Evolutionary conservation across 1,140 invertebrate species (phyloP), one percentile per base, ranked within the genome.

Genomic region (Ceratina japonica): DNA sequence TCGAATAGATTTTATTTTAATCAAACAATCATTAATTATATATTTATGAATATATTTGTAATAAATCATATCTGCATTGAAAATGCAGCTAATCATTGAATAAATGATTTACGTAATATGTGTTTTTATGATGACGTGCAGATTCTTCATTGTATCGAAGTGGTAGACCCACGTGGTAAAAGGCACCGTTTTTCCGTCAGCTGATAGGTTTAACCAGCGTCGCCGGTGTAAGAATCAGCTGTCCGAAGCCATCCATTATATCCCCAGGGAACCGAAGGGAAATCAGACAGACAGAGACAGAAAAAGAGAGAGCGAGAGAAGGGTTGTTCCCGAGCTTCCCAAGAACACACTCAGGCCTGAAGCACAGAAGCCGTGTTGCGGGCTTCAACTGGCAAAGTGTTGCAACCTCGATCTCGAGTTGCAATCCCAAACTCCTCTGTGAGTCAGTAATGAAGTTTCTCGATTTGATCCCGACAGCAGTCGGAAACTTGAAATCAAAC

Each of bases 241-340:
- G 74, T 75, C 63, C 63, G 20, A 44, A 37, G 22, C 62, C 20
- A n/a, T 49, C 54, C 54, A 69, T 69, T 75, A 61, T 75, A 61
- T 75, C 37, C 64, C 54, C 18, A 0, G 54, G 37, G 31, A 31
- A 59, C 37, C 64, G 74, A 59, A 18, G 74, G 54, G 54, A 75
- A 68, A 44, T 68, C 54, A 49, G 18, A 66, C 52, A 15, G 3
- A 58, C 16, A 51, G 61, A 31, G 16, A 63, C 15, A 63, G 61
- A n/a, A 0, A 63, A 24, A 31, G 18, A 63, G 27, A 63, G 62
- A 20, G 18, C 24, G 44, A 24, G 22, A 56, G 24, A 56, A 13
- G 3, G 5, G 13, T 18, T 71, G 37, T n/a, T 71, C 68, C 16
- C 15, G 15, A 27, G 54, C 56, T 44, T 72, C 22, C 22, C 56